phyloP scores from a whole-genome alignment of 2,888 invertebrate species.

The Drosophila cracens region DNA sequence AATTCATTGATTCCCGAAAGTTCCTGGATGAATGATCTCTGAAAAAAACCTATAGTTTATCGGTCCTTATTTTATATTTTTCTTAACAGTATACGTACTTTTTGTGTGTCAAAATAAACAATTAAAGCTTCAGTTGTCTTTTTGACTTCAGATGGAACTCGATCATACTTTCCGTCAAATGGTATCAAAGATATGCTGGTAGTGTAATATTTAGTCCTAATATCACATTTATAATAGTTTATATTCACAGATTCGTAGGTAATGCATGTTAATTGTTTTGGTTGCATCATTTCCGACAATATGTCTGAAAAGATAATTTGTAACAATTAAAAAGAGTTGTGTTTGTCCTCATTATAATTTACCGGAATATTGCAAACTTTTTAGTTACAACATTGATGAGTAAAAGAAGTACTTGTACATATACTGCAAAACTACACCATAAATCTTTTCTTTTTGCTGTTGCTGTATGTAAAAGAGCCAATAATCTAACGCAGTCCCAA shows the following conservation, averaged over 20 bases:
- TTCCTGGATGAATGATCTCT: constrained; percentile 54
- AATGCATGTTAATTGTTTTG: constrained; percentile 21
- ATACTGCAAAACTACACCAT: background rate
- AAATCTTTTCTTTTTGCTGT: background rate
- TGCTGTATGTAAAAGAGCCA: background rate
- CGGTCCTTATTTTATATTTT: background rate
- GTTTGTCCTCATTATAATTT: background rate
- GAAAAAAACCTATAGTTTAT: constrained; percentile 5
- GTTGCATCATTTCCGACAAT: constrained; percentile 47
- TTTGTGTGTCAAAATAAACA: constrained; percentile 58
- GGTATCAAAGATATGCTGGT: constrained; percentile 58
- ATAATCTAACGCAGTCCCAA: too few relatives aligned
- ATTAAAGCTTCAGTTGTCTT: constrained; percentile 59
- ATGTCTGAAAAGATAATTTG: constrained; percentile 30
- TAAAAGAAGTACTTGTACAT: background rate
- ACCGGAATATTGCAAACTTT: background rate
- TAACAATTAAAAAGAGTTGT: background rate
- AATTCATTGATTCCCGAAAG: constrained; percentile 55
- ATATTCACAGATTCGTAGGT: constrained; percentile 22
- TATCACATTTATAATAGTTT: constrained; percentile 56
- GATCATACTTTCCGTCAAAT: constrained; percentile 56
- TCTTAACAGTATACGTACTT: constrained; percentile 38
- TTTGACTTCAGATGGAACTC: constrained; percentile 53
- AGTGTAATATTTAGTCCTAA: constrained; percentile 61
- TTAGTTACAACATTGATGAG: background rate